Evolutionary conservation across 2,797 vertebrate genomes (phyloP), one percentile per base, ranked within the genome.

Genomic region (Acanthiza pusilla): DNA sequence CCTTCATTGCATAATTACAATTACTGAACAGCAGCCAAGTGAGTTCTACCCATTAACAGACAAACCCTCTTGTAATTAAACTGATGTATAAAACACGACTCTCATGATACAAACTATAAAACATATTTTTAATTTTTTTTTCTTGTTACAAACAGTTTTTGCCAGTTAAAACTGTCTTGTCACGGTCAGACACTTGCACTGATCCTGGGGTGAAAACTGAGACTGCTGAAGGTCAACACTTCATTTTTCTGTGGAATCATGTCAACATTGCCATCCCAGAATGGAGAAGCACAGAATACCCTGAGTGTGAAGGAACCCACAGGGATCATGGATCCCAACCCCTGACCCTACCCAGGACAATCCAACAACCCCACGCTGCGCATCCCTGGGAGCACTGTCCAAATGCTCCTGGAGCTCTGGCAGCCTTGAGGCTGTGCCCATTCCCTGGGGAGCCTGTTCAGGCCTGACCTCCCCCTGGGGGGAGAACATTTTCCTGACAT

Each of bases 301-400:
- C n/a, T 30, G 53, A 58, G 23, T 3, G n/a, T n/a, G 60, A 45
- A 45, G 2, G 26, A 29, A 47, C 11, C 9, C 21, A 30, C 20
- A 48, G 32, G 34, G 34, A n/a, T 25, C n/a, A 43, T 15, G 0
- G 1, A 78, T 26, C 19, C 30, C 50, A 71, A 1, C 16, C 45
- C 32, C 27, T 58, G 58, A 7, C 32, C 27, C 38, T 51, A 19
- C 67, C 29, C 1, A 45, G 34, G 43, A 58, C 43, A 65, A 9
- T 21, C 5, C 43, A 65, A n/a, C 8, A 66, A 72, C 20, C 9
- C 20, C 60, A 45, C 17, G 23, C 12, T 4, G 25, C 27, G 6
- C 25, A 48, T 25, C 20, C 50, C 67, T 65, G n/a, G 60, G 60
- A 45, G 60, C 5, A 0, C 3, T 51, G 19, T 18, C 45, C 20